Base-by-base conservation (phyloP, 92 coral and sea anemone species). In the Bergia sp. region DNA sequence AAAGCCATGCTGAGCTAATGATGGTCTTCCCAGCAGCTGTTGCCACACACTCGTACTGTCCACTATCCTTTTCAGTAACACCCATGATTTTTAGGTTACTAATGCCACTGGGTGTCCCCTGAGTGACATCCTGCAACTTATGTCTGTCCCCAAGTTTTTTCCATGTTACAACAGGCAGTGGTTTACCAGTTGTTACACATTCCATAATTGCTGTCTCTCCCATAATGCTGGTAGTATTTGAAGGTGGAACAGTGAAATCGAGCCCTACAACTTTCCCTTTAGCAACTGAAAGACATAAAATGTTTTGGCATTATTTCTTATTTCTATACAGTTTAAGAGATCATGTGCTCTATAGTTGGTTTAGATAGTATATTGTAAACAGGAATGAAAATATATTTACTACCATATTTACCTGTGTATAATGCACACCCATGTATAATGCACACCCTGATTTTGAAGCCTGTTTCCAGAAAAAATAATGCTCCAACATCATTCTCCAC, bases 141-240 rank as follows among this genome's bases (percentile, higher is more conserved):
- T 64, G 47, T 5, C n/a, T 76, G 1, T 12, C 29, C 47, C 80
- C 91, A 39, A 93, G 77, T 88, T 92, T 95, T 50, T 86, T 90
- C 98, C 98, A 95, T 23, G 79, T 90, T 10, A 95, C 87, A 39
- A 77, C 77, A 7, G 96, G 98, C 18, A 83, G 73, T 4, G 98
- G 98, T 86, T 87, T 74, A 42, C 98, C 98, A 71, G 93, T 90
- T n/a, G 94, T 93, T 66, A 94, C 91, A 83, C 98, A 95, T 66
- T 95, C 98, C 89, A 95, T 69, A 57, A 90, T 88, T 15, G 89
- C 91, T 37, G 84, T 58, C 16, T 80, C 87, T 38, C 96, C 96
- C 41, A 85, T 80, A 10, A 92, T 40, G 38, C 90, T 93, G 61
- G 98, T 91, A 0, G 86, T 92, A 73, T 93, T 95, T 67, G 58